phyloP scores from a whole-genome alignment of 2,113 vertebrate genomes.

The Podarcis cretensis region DNA sequence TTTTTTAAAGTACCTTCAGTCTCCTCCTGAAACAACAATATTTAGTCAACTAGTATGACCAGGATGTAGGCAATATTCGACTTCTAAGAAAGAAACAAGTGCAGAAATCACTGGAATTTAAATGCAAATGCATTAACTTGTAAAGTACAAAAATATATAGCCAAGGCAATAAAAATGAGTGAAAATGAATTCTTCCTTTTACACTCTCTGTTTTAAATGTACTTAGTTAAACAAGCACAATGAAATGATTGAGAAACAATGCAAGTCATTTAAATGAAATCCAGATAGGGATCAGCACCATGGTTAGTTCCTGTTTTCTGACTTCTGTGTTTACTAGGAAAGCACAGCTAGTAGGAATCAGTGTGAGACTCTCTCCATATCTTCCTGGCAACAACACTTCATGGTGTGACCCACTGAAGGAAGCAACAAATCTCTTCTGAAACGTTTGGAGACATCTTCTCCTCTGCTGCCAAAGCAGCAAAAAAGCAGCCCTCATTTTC shows the following conservation, averaged over 20 bases:
- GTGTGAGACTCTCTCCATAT: too few species aligned
- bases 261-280: not conserved
- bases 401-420: too few species aligned
- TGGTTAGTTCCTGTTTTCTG: not conserved
- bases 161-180: not conserved
- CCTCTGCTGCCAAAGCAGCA: too few species aligned
- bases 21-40: not conserved
- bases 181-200: not conserved
- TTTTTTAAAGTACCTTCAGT: not conserved
- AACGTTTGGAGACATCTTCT: too few species aligned
- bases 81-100: not conserved
- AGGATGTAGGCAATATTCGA: not conserved
- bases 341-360: too few species aligned
- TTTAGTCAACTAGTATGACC: not conserved
- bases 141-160: not conserved
- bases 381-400: too few species aligned
- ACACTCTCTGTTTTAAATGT: not conserved
- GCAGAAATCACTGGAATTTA: not conserved
- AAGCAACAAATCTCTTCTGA: too few species aligned
- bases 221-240: not conserved
- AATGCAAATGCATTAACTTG: not conserved
- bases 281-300: not conserved
- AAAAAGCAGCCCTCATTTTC: too few species aligned
- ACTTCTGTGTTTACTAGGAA: too few species aligned
- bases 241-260: not conserved